Evolutionary conservation across 2,113 vertebrate species (phyloP).

Genomic region (Trachemys scripta): DNA sequence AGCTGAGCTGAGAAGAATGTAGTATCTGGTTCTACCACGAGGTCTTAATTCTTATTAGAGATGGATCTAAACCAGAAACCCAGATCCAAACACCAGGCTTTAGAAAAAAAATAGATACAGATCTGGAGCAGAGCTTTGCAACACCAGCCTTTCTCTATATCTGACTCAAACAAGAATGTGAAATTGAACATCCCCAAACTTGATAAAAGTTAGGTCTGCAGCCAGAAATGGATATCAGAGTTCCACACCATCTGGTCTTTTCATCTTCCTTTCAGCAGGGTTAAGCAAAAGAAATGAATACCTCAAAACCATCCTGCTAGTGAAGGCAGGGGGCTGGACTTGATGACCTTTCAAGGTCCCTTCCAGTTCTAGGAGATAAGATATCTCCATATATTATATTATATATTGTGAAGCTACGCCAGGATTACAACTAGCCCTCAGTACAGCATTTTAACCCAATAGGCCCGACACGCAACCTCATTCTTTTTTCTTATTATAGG

Average conservation of each 20-base stretch:
- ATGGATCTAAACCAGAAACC: neutral
- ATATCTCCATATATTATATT: no score
- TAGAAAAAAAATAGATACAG: neutral
- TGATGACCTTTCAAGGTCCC: no score
- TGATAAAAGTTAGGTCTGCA: neutral
- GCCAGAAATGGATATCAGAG: neutral
- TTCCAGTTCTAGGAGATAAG: no score
- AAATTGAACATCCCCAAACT: neutral
- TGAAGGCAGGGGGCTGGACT: no score
- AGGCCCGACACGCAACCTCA: neutral
- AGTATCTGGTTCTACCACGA: neutral
- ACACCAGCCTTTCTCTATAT: neutral
- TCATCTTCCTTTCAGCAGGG: neutral
- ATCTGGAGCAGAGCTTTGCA: neutral
- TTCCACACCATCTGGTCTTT: neutral
- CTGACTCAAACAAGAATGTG: neutral
- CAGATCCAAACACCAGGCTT: neutral
- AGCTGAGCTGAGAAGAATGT: neutral
- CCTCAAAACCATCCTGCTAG: neutral
- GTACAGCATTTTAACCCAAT: neutral
- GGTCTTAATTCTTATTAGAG: neutral
- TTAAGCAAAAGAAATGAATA: neutral
- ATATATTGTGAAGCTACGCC: rapidly evolving
- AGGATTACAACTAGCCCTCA: neutral
- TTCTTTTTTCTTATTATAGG: neutral